Evolutionary conservation across 2,797 vertebrate species (phyloP).

Genomic region (Phylloscopus collybita): DNA sequence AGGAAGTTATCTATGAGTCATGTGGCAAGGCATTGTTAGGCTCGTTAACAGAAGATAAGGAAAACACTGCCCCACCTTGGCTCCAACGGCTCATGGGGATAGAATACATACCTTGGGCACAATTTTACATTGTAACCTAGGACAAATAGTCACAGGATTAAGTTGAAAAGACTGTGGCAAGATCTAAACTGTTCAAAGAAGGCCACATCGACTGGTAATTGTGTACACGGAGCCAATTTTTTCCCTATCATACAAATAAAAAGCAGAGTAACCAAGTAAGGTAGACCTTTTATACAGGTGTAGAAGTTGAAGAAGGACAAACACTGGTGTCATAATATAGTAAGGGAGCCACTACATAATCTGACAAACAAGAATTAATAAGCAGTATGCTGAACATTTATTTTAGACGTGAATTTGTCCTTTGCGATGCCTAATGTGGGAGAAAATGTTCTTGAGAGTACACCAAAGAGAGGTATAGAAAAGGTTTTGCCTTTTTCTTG

Average conservation of each 20-base stretch:
- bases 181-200: not conserved
- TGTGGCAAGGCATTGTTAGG: too few species aligned
- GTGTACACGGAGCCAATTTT: not conserved
- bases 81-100: too few species aligned
- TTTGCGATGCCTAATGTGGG: not conserved
- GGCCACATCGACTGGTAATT: not conserved
- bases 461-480: not conserved
- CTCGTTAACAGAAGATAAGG: too few species aligned
- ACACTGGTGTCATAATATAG: not conserved
- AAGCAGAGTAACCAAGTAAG: not conserved
- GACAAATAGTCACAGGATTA: not conserved
- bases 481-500: not conserved
- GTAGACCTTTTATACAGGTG: not conserved
- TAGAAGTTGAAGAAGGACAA: not conserved
- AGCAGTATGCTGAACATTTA: not conserved
- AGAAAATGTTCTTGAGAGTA: not conserved
- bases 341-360: not conserved
- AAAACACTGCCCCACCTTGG: too few species aligned
- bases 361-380: not conserved
- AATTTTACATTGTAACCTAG: too few species aligned
- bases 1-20: too few species aligned
- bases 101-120: too few species aligned
- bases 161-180: not conserved
- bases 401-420: not conserved
- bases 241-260: not conserved